Evolutionary conservation across 2,888 invertebrate genomes (phyloP), one percentile per base, ranked within the genome.

Genomic region (Alcis repandata): DNA sequence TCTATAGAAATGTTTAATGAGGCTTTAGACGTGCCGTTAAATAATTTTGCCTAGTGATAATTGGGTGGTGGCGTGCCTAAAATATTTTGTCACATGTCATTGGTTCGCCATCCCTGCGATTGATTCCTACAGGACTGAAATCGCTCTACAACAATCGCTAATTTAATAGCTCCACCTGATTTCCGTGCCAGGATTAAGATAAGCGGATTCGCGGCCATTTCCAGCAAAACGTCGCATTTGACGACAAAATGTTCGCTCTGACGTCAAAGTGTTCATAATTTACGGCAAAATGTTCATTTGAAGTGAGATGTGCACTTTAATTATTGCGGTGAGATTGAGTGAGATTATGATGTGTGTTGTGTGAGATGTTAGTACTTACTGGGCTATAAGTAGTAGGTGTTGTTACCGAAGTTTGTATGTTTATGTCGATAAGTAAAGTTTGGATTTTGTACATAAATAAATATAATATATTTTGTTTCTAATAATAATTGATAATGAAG

Each of bases 141-240:
- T n/a, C n/a, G n/a, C 1, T 17, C 11, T 48, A 32, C 2, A 17
- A 3, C 8, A 3, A 0, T 10, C 77, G 72, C 79, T 59, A 0
- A 0, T 73, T 79, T 72, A 1, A 38, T 68, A 63, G 82, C 87
- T 79, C 20, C 68, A 76, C 71, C 33, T 41, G 74, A 83, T 78
- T 85, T 81, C 75, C 86, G 80, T 74, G 76, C 68, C 68, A 77
- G 90, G 90, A 89, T 91, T 90, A 85, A 89, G 90, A 88, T 92
- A 92, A 92, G 92, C 84, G 91, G 91, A 89, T 92, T 90, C 84
- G 80, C 76, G 83, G 83, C 83, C 85, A 88, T 87, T 91, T 85
- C 79, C 82, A 74, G 52, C 87, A 82, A 87, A 89, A 87, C 78
- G 86, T 85, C 87, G 80, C 87, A 82, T 89, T 88, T 84, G 80